These are phyloP conservation scores for Regulus satrapa DNA, from an alignment of 2,113 vertebrate species.

Conservation along the genomic window DNA sequence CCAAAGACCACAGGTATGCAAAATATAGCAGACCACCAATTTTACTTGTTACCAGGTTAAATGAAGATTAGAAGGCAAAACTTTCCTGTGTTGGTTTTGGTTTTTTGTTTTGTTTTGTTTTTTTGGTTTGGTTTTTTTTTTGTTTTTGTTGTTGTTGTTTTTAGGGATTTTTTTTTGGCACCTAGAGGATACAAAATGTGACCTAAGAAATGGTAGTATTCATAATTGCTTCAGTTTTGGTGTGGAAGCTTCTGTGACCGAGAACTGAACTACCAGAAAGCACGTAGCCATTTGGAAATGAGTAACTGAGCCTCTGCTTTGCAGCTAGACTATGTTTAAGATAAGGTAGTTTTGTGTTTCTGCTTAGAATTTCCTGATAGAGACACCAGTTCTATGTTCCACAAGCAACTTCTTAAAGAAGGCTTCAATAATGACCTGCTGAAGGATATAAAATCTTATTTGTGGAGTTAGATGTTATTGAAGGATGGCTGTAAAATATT, in stretches of 20 bases:
- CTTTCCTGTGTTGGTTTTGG: background rate
- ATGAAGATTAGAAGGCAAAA: background rate
- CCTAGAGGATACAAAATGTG: background rate
- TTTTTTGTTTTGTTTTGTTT: background rate
- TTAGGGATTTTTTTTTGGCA: background rate
- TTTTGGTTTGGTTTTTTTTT: background rate
- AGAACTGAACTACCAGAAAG: background rate
- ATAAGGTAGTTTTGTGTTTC: slow-evolving; percentile 46
- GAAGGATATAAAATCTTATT: background rate
- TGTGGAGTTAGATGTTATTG: background rate
- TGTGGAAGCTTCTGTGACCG: background rate
- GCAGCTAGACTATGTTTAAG: background rate
- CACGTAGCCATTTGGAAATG: slow-evolving; percentile 7
- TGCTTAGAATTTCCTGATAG: slow-evolving; percentile 5
- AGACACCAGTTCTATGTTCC: background rate
- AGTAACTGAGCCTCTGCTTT: slow-evolving; percentile 9
- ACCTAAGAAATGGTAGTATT: background rate
- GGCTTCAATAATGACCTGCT: background rate
- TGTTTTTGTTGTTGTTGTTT: background rate
- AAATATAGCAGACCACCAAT: background rate
- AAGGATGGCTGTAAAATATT: background rate
- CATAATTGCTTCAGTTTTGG: background rate
- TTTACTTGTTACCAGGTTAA: background rate
- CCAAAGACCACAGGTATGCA: background rate
- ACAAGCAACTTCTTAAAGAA: background rate